Evolutionary conservation across 1,140 invertebrate genomes (phyloP), one percentile per base, ranked within the genome.

Genomic region (Lucilia cuprina): DNA sequence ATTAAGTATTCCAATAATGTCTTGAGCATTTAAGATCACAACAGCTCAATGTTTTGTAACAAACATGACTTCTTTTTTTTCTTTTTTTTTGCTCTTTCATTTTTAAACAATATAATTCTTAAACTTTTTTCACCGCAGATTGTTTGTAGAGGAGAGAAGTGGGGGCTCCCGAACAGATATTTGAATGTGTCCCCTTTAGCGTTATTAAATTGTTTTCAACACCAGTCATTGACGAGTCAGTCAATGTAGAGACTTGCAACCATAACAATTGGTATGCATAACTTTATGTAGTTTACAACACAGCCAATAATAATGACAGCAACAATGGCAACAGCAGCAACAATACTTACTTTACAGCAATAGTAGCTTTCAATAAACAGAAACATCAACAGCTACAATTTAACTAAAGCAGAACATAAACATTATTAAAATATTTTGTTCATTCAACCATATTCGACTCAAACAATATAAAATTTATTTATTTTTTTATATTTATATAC

Each of bases 261-360:
- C 10, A 70, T 21, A 70, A 70, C 65, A 70, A 70, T 70, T 70
- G 65, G 65, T 70, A 70, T 70, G 65, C 65, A 70, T 70, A 70
- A 70, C 65, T 70, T 70, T 21, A 25, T 70, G 21, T 10, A 70
- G 65, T 70, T 70, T 70, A 70, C n/a, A 70, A 70, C 65, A 70
- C 55, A n/a, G 55, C 13, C 55, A 60, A 60, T 60, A 60, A 60
- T 60, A 60, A 60, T 70, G 65, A 60, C 65, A 70, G 65, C 65
- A 70, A 25, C 7, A 41, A 41, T 10, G 41, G n/a, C 65, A 70
- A 9, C 65, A 70, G 19, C 19, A 70, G 19, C 65, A 70, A 21
- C 7, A 70, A 12, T 30, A 30, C 25, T n/a, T 30, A 30, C 25
- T 30, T 30, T 30, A 3, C 25, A 30, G 25, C 25, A 30, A 30